phyloP scores from a whole-genome alignment of 2,797 vertebrate genomes.

The Cercopithecus hamlyni region DNA sequence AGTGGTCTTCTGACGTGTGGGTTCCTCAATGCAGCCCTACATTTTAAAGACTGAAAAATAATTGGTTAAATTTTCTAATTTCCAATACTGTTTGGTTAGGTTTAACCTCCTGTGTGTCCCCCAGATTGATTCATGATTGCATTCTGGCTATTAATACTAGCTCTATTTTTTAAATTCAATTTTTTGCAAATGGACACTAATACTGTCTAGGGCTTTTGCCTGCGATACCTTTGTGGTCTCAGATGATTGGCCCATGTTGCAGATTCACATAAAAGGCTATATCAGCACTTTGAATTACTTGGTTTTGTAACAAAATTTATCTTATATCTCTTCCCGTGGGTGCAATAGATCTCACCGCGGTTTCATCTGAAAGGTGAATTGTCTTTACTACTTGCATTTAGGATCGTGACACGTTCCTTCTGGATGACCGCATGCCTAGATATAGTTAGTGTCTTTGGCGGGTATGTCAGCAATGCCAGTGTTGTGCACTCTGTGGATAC shows the following conservation, averaged over 20 bases:
- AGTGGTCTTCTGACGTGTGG: background rate
- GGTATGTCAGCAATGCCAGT: background rate
- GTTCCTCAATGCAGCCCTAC: background rate
- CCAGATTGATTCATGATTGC: background rate
- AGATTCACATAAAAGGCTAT: background rate
- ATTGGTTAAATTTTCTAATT: background rate
- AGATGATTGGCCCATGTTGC: background rate
- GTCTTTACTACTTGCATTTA: background rate
- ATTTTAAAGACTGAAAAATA: background rate
- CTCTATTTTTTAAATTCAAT: background rate
- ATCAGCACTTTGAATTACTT: background rate
- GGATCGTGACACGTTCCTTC: background rate
- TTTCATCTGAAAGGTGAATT: background rate
- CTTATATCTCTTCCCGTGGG: background rate
- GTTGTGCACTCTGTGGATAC: background rate
- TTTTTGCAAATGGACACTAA: background rate
- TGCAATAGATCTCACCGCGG: background rate
- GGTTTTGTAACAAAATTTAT: background rate
- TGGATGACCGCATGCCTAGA: background rate
- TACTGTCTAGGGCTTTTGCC: background rate
- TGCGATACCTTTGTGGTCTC: background rate
- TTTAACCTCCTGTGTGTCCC: background rate
- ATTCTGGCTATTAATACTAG: background rate
- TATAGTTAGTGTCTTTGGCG: background rate
- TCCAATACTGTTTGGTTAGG: background rate